Base-by-base conservation (phyloP, 2,888 invertebrate genomes). In the Prosopocoilus inquinatus region DNA sequence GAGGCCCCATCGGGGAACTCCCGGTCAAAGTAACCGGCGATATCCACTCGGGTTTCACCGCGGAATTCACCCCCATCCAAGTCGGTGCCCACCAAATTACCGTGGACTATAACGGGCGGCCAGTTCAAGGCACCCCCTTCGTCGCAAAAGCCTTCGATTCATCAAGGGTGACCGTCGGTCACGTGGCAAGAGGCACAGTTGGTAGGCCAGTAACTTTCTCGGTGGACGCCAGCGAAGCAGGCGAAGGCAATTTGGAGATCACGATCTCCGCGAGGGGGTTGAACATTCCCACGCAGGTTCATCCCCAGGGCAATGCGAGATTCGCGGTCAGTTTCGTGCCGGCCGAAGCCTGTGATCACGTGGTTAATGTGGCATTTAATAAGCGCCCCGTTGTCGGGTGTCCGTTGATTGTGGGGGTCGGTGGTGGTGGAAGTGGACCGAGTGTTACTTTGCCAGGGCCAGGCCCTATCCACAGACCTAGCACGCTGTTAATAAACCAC, bases 241-340 rank as follows among this genome's bases (percentile, higher is more conserved):
- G 98, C 8, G 97, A 97, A 80, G 98, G 98, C 50, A 94, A 94
- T 77, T 80, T 98, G 64, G 97, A 98, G 79, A 97, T 98, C 64
- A 95, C 96, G 46, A 96, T 99, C 66, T 93, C 94, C 59, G 93
- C 95, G 41, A 85, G 92, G 74, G 94, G 96, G 50, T 84, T 93
- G 61, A 94, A 96, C 74, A 94, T 96, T 69, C 95, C 96, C 47
- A 96, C 95, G 50, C 95, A 96, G 83, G 57, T 57, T 12, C 65
- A 65, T 49, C 65, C 65, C 12, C 65, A 65, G 78, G 95, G 94
- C 70, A 89, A 89, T 75, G 90, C 86, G 43, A 85, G 92, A 71
- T 99, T 98, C 79, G 90, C 94, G 61, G 98, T 98, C 56, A 95
- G 96, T 67, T 99, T 98, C 77, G 89, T 95, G 61, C 97, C 98